Percentiles rank a stretch among this genome's conserved stretches.
These are phyloP conservation scores for Ecdyonurus torrentis DNA, from an alignment of 2,888 invertebrate species.

Conservation along the genomic window DNA sequence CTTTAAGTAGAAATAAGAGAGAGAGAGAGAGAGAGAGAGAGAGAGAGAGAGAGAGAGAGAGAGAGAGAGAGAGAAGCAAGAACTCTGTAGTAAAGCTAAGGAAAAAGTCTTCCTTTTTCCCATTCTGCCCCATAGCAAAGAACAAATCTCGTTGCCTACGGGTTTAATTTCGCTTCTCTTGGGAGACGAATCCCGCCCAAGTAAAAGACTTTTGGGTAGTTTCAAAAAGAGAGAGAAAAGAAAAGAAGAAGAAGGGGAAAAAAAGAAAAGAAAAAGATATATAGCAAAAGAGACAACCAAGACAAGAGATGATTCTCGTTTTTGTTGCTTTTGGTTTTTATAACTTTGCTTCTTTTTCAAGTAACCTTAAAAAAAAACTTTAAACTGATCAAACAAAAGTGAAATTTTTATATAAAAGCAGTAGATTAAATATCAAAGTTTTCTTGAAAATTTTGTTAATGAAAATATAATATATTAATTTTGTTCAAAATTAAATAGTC, in stretches of 20 bases:
- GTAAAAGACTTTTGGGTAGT: too few relatives aligned
- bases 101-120: not conserved
- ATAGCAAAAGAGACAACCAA: not conserved
- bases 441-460: too few relatives aligned
- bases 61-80: constrained; percentile 8
- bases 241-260: not conserved
- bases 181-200: not conserved
- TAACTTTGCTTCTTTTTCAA: not conserved
- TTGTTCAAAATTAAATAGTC: too few relatives aligned
- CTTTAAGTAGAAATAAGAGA: constrained; percentile 18
- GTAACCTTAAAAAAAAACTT: too few relatives aligned
- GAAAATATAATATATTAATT: too few relatives aligned
- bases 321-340: not conserved
- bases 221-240: too few relatives aligned
- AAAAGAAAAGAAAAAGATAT: not conserved
- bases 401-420: too few relatives aligned
- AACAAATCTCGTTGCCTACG: constrained; percentile 1
- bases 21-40: constrained; percentile 4
- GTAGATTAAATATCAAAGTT: too few relatives aligned
- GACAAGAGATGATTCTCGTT: not conserved
- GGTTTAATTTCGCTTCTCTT: constrained; percentile 4
- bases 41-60: constrained; percentile 14
- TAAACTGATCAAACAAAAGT: too few relatives aligned
- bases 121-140: not conserved
- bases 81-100: not conserved